These are phyloP conservation scores for Epinephelus moara DNA, from an alignment of 2,113 vertebrate species.

Conservation along the genomic window DNA sequence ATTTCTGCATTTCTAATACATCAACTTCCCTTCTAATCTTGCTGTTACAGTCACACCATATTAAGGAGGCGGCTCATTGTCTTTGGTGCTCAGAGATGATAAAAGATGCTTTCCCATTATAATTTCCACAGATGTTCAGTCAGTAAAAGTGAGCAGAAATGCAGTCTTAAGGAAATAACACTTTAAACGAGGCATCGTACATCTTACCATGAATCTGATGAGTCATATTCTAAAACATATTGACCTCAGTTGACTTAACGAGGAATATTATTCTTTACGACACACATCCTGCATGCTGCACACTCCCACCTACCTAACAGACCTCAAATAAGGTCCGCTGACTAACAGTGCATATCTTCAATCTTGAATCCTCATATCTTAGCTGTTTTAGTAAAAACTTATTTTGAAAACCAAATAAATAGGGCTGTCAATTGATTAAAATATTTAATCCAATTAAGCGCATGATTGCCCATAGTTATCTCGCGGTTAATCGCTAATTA, in stretches of 20 bases:
- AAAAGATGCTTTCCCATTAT: constrained; percentile 10
- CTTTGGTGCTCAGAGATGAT: constrained; percentile 13
- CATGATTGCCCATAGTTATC: too few relatives aligned
- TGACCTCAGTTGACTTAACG: background rate
- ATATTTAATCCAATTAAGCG: too few relatives aligned
- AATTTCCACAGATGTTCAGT: constrained; percentile 10
- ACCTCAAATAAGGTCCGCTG: background rate
- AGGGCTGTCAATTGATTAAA: too few relatives aligned
- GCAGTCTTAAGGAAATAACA: background rate
- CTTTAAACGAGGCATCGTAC: background rate
- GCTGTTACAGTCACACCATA: constrained; percentile 1
- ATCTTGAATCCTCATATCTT: background rate
- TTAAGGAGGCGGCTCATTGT: constrained; percentile 16
- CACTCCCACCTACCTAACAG: background rate
- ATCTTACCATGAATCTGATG: background rate
- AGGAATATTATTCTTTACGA: background rate
- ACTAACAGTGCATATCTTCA: background rate
- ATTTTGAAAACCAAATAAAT: too few relatives aligned
- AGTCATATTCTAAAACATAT: background rate
- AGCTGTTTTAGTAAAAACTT: background rate
- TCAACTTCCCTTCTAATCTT: constrained; percentile 14
- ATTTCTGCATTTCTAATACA: constrained; percentile 31
- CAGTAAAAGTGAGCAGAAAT: background rate
- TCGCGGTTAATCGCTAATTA: too few relatives aligned
- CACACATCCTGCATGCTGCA: background rate